Conservation (phyloP, 2,113 vertebrate species). For the Procavia capensis region DNA sequence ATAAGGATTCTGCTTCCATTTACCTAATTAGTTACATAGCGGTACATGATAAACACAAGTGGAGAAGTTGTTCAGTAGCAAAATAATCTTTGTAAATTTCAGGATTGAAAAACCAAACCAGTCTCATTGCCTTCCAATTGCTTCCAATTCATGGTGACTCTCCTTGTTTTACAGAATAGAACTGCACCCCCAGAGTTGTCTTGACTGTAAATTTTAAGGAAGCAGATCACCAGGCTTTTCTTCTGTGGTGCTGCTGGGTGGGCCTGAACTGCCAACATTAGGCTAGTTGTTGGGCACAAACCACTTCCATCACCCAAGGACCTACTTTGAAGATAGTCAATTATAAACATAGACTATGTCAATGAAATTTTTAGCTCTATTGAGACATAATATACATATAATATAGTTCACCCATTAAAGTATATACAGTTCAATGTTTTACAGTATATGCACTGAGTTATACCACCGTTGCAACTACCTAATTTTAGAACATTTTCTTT, state of each 20-base stretch:
- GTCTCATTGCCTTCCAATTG: neutral
- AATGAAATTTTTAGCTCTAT: neutral
- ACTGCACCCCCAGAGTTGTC: neutral
- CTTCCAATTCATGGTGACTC: neutral
- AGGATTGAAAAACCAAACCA: neutral
- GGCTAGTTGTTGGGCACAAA: neutral
- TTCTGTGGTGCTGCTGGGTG: neutral
- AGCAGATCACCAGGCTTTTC: neutral
- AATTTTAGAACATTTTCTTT: constrained; percentile 49
- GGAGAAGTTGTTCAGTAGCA: neutral
- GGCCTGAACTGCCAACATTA: neutral
- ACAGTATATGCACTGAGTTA: neutral
- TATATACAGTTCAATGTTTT: neutral
- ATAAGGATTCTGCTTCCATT: neutral
- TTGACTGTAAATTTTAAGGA: neutral
- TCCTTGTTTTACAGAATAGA: neutral
- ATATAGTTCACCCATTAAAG: neutral
- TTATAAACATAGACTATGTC: neutral
- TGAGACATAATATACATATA: neutral
- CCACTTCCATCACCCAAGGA: neutral
- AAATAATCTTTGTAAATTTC: constrained; percentile 41
- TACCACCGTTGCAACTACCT: neutral
- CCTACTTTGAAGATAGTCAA: neutral
- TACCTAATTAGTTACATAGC: neutral
- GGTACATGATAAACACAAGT: neutral